Evolutionary conservation across 1,140 invertebrate species (phyloP).

Genomic region (Teleogryllus occipitalis): DNA sequence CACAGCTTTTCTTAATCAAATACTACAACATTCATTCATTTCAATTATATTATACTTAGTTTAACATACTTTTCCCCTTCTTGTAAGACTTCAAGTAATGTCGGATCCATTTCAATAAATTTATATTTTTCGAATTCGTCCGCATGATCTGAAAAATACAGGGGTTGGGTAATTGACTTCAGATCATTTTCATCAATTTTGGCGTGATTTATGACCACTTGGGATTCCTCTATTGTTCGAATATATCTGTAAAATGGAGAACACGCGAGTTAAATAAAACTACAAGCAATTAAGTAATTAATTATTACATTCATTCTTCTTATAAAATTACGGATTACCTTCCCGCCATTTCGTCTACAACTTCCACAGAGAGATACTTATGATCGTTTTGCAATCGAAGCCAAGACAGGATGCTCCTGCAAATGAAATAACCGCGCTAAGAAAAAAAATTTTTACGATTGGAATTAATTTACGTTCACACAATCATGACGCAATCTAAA

Average conservation of each 20-base stretch:
- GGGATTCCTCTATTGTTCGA: conserved; percentile 13
- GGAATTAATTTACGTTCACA: no score
- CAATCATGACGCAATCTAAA: no score
- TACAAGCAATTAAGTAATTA: background rate
- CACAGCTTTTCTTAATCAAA: background rate
- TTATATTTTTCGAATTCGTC: conserved; percentile 44
- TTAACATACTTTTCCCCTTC: conserved; percentile 41
- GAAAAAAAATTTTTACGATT: no score
- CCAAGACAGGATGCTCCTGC: no score
- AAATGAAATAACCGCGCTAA: no score
- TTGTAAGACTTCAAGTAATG: conserved; percentile 50
- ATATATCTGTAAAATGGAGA: conserved; percentile 11
- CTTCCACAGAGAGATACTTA: no score
- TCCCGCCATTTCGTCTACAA: conserved; percentile 10
- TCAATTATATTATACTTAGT: no score
- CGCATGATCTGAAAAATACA: conserved; percentile 46
- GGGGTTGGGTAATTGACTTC: conserved; percentile 50
- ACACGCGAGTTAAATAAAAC: background rate
- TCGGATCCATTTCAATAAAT: conserved; percentile 57
- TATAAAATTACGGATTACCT: background rate
- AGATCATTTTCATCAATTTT: conserved; percentile 57
- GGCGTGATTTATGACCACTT: conserved; percentile 47
- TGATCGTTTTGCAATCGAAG: no score
- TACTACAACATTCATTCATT: background rate
- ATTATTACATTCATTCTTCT: background rate